Evolutionary conservation across 2,113 vertebrate genomes (phyloP).

Genomic region (Nipponia nippon): DNA sequence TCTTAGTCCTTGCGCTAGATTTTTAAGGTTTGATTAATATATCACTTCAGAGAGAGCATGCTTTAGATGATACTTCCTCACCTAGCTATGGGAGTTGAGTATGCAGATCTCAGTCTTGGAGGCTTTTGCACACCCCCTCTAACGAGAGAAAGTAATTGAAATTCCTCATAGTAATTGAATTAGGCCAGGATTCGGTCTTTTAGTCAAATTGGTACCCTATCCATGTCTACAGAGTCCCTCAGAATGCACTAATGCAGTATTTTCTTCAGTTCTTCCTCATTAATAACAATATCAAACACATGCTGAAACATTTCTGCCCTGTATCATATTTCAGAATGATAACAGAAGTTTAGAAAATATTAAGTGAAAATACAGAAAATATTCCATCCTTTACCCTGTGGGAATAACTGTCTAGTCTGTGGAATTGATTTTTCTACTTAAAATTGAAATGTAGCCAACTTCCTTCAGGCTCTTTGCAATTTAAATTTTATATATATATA

Average conservation of each 20-base stretch:
- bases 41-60: background rate
- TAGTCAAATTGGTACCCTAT: background rate
- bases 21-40: background rate
- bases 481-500: background rate
- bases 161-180: background rate
- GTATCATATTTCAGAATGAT: background rate
- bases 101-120: background rate
- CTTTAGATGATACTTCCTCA: background rate
- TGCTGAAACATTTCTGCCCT: background rate
- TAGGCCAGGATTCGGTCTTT: background rate
- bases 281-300: background rate
- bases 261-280: background rate
- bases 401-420: background rate
- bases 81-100: background rate
- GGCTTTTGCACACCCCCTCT: background rate
- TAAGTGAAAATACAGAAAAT: background rate
- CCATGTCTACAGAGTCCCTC: background rate
- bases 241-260: background rate
- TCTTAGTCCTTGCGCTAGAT: background rate
- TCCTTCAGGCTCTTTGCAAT: background rate
- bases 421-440: background rate
- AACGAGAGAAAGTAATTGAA: background rate
- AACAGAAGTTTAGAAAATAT: background rate
- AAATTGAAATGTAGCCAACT: background rate
- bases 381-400: background rate